These are phyloP conservation scores for Dasypogon diadema DNA, from an alignment of 2,888 invertebrate species.

Conservation along the genomic window DNA sequence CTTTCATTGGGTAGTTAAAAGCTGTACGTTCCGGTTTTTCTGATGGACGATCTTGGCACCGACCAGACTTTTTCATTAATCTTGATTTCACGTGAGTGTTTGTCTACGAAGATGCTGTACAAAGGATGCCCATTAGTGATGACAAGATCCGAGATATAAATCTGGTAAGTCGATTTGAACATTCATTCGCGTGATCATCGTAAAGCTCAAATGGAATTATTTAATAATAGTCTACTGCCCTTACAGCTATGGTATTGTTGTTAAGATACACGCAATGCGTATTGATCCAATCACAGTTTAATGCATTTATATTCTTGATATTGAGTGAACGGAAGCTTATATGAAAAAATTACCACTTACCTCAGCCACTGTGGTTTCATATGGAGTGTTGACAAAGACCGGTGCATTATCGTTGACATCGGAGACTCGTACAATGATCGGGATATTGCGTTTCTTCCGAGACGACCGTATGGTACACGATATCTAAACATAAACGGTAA, in stretches of 20 bases:
- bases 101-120: not conserved
- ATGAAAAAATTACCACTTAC: conserved; percentile 70
- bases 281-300: not conserved
- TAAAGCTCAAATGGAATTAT: not conserved
- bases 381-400: conserved; percentile 84
- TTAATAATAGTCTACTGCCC: not conserved
- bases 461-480: conserved; percentile 85
- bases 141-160: conserved; percentile 8
- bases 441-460: conserved; percentile 85
- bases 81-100: not conserved
- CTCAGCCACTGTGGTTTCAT: conserved; percentile 87
- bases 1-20: not conserved
- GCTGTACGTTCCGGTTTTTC: not conserved
- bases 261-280: not conserved
- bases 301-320: not conserved
- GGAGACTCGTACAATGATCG: conserved; percentile 89
- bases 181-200: not conserved
- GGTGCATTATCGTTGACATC: conserved; percentile 93
- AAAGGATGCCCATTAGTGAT: conserved; percentile 5
- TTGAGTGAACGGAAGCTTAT: conserved; percentile 14
- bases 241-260: too few relatives aligned
- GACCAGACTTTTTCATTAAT: not conserved
- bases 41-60: not conserved
- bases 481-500: conserved; percentile 72
- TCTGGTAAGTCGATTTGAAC: not conserved